Base-by-base conservation (phyloP, 2,113 vertebrate species). In the Mesembrinibis cayennensis region DNA sequence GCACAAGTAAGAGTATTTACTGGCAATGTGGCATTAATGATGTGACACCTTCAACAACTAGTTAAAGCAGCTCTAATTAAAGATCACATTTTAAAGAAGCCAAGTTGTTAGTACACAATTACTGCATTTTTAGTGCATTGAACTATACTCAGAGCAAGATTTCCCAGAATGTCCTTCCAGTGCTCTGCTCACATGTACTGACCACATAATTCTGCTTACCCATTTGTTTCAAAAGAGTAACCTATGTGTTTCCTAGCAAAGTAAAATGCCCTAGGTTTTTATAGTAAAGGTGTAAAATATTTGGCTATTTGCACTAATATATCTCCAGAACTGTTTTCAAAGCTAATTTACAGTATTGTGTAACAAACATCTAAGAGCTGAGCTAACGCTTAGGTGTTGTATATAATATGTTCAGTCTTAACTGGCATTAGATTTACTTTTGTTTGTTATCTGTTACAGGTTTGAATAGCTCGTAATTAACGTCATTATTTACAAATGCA, bases 261-360 rank as follows among this genome's bases (percentile, higher is more conserved):
- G 49, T 62, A 61, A 86, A 89, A n/a, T 2, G 2, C 10, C 9
- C 6, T 11, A 1, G 2, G 3, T 66, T 82, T 88, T 87, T 23
- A 23, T 8, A 23, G 15, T 29, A 21, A 58, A 34, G 8, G 4
- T 42, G 42, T 23, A 21, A 10, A 29, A 22, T 53, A 59, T 44
- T 59, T 59, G n/a, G 16, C 36, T 58, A 2, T 55, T 55, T 62
- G 30, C 42, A 18, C 10, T n/a, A 16, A 5, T 7, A 6, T 2
- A 2, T 53, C 18, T 71, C 62, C 38, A 71, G 73, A 56, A 36
- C 16, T 42, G 56, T 82, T 82, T 59, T 38, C 32, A 87, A 84
- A 80, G 45, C 3, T 3, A 22, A 42, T 65, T 27, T 70, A 30
- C 22, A 34, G 2, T 49, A 16, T 22, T 1, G 0, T 17, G 10